Percentiles rank a stretch among this genome's conserved stretches.
Conservation (phyloP, 1,140 invertebrate species). For the Atta cephalotes region DNA sequence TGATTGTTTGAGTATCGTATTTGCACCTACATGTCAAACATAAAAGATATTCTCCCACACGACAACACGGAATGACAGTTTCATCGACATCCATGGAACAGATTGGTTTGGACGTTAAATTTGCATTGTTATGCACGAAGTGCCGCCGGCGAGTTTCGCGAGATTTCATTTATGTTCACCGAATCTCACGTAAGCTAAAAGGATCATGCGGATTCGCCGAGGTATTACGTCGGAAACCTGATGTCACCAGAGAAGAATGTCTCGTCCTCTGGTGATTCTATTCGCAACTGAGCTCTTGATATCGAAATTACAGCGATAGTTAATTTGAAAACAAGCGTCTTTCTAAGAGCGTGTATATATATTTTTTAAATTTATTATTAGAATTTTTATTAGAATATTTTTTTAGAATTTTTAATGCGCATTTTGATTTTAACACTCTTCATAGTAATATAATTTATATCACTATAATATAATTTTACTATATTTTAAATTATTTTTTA, state of each 20-base stretch:
- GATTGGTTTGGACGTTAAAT: background rate
- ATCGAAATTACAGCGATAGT: background rate
- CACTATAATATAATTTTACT: background rate
- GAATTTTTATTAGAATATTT: too few relatives aligned
- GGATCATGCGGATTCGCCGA: constrained; percentile 35
- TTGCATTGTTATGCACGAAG: constrained; percentile 19
- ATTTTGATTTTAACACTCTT: background rate
- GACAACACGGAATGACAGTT: background rate
- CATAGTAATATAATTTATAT: background rate
- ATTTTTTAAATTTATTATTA: background rate
- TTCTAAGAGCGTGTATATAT: background rate
- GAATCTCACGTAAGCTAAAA: constrained; percentile 46
- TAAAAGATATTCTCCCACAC: background rate
- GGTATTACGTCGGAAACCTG: constrained; percentile 27
- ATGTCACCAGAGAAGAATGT: background rate
- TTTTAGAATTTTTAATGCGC: background rate
- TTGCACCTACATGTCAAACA: constrained; percentile 25
- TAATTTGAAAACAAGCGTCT: background rate
- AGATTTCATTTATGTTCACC: constrained; percentile 50
- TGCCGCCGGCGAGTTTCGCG: background rate
- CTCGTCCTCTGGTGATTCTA: background rate
- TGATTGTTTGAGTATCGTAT: constrained; percentile 5
- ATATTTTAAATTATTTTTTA: background rate
- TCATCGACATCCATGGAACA: constrained; percentile 2
- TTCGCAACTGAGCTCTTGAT: background rate